Evolutionary conservation across 2,113 vertebrate genomes (phyloP).

Genomic region (Polyodon spathula): DNA sequence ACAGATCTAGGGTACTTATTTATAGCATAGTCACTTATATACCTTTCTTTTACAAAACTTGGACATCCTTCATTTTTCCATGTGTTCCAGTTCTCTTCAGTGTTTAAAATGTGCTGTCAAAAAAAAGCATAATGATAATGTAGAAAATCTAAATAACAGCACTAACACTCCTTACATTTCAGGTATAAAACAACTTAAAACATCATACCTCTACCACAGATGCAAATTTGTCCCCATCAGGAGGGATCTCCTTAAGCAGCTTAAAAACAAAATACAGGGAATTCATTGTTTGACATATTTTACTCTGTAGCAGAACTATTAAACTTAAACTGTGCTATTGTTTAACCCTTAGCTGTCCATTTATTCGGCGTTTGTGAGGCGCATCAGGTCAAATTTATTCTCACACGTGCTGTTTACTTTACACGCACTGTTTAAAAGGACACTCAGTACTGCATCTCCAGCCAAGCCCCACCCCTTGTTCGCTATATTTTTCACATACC

Average conservation of each 20-base stretch:
- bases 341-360: too few relatives aligned
- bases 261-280: conserved; percentile 29
- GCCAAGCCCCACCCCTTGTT: too few relatives aligned
- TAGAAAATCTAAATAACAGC: neutral
- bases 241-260: conserved; percentile 91
- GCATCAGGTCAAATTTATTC: too few relatives aligned
- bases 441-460: too few relatives aligned
- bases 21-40: conserved; percentile 10
- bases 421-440: too few relatives aligned
- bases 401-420: too few relatives aligned
- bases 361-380: too few relatives aligned
- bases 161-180: neutral
- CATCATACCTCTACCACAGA: conserved; percentile 84
- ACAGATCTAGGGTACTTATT: too few relatives aligned
- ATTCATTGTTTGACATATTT: neutral
- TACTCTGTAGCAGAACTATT: too few relatives aligned
- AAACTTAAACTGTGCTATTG: conserved; percentile 9
- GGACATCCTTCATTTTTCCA: conserved; percentile 98
- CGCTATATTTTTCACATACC: too few relatives aligned
- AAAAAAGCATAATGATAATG: conserved; percentile 5
- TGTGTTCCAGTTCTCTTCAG: conserved; percentile 94
- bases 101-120: conserved; percentile 86
- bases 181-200: neutral
- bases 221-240: conserved; percentile 86
- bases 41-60: conserved; percentile 98